Evolutionary conservation across 2,797 vertebrate genomes (phyloP), one percentile per base, ranked within the genome.

Genomic region (Paramormyrops hopkinsi): DNA sequence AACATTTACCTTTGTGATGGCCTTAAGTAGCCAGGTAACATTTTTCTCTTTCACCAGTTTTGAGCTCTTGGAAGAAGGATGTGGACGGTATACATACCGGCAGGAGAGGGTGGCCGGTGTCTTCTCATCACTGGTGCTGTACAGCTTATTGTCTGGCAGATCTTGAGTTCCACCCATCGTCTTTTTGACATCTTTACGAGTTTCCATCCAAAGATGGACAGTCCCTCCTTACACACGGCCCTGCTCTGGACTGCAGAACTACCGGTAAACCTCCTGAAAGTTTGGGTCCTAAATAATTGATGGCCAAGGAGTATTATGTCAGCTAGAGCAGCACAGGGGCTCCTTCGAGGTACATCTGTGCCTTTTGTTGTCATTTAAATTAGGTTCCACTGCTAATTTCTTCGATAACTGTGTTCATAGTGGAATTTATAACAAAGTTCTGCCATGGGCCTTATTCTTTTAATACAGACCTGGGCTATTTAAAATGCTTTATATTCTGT

Each of bases 231-330:
- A 53, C 17, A 33, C 37, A n/a, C 22, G 3, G 29, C 19, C 25
- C 25, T 87, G 91, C 69, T 88, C 88, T 59, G 88, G 90, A 90
- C 91, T 91, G 50, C 56, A 50, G 93, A 91, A 91, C n/a, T 73
- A 92, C 92, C 90, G 93, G 25, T 88, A 8, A 79, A 76, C 91
- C 92, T 90, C 92, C 92, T 95, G 94, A 94, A 95, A 95, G 94
- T 95, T 95, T 93, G 56, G 8, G 90, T 89, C 89, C 91, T 98
- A 12, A 98, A 98, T 98, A 96, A 98, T 98, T 98, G 89, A 99
- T 96, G 94, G 56, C 87, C 87, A 90, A 93, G 94, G 95, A 93
- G 94, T 96, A 94, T 90, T 89, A 90, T 96, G 94, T 96, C 96
- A 95, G 92, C 50, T 79, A 89, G 92, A 92, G 95, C 96, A 96